Evolutionary conservation across 30 jellyfish, hydroid and myxozoan species (phyloP).

Genomic region (Pelagia noctiluca): DNA sequence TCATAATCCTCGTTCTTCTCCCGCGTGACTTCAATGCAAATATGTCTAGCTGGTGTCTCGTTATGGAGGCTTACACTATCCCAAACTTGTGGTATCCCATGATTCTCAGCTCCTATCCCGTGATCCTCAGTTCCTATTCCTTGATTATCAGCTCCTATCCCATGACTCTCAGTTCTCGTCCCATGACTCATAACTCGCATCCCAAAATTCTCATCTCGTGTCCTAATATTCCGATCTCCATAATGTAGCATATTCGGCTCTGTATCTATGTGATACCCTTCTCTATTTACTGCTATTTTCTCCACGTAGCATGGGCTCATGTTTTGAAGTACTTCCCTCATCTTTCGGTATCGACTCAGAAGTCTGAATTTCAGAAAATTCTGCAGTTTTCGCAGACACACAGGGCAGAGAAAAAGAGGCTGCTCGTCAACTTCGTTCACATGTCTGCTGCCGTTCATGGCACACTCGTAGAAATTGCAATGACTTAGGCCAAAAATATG

Average conservation of each 20-base stretch:
- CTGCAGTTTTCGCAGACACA: constrained; percentile 95
- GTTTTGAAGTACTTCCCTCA: constrained; percentile 18
- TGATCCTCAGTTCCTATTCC: too few relatives aligned
- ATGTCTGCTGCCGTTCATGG: constrained; percentile 76
- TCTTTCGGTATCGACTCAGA: constrained; percentile 63
- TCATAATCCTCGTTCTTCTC: constrained; percentile 67
- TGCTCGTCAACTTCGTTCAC: constrained; percentile 80
- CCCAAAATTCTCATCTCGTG: too few relatives aligned
- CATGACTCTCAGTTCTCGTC: too few relatives aligned
- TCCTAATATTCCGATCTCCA: too few relatives aligned
- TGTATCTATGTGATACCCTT: neutral
- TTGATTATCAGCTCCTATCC: constrained; percentile 2
- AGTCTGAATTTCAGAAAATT: constrained; percentile 67
- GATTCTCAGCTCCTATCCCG: constrained; percentile 8
- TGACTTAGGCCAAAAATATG: constrained; percentile 90
- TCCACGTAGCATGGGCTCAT: constrained; percentile 62
- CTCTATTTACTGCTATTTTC: constrained; percentile 19
- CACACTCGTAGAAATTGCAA: constrained; percentile 85
- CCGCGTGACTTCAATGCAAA: constrained; percentile 65
- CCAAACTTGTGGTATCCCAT: too few relatives aligned
- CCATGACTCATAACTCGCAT: too few relatives aligned
- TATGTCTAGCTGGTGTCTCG: constrained; percentile 56
- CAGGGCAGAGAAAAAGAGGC: constrained; percentile 90
- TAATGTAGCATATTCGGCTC: neutral
- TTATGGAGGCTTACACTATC: too few relatives aligned